These are phyloP conservation scores for Trichomycterus rosablanca DNA, from an alignment of 2,113 vertebrate species.

Conservation along the genomic window DNA sequence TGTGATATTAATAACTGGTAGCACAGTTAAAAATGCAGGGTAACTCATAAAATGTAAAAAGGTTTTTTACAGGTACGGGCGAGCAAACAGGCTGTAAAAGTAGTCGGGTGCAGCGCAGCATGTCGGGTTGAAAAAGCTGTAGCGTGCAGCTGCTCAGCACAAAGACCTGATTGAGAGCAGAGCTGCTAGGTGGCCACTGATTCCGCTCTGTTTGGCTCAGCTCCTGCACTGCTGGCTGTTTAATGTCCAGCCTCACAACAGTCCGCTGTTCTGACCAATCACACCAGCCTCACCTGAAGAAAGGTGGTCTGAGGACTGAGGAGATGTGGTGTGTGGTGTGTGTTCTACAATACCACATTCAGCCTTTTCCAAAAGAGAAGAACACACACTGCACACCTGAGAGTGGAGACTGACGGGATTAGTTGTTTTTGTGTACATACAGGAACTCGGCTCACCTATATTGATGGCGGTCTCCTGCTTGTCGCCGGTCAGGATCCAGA, in stretches of 20 bases:
- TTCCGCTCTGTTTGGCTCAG: slow-evolving; percentile 51
- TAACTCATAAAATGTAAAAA: too few species aligned
- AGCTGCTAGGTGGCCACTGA: slow-evolving; percentile 60
- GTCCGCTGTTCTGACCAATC: slow-evolving; percentile 34
- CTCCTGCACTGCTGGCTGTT: slow-evolving; percentile 44
- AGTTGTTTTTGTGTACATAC: too few species aligned
- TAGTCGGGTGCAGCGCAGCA: slow-evolving; percentile 36
- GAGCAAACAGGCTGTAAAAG: slow-evolving; percentile 56
- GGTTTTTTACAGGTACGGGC: slow-evolving; percentile 55
- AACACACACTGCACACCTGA: too few species aligned
- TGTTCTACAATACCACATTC: too few species aligned
- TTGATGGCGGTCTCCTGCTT: slow-evolving; percentile 98
- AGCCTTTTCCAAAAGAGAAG: too few species aligned
- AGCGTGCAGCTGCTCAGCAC: slow-evolving; percentile 60
- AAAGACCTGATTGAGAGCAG: slow-evolving; percentile 68
- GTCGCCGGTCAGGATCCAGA: slow-evolving; percentile 98
- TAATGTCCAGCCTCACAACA: slow-evolving; percentile 37
- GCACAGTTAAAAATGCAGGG: too few species aligned
- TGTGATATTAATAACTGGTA: too few species aligned
- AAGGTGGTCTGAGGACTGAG: not conserved
- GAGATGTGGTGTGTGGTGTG: not conserved
- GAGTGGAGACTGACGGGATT: not conserved
- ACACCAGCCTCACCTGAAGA: slow-evolving; percentile 41
- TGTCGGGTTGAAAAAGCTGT: slow-evolving; percentile 41
- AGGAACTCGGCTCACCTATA: slow-evolving; percentile 72